These are phyloP conservation scores for Opisthocomus hoazin DNA, from an alignment of 2,113 vertebrate genomes.

Conservation along the genomic window DNA sequence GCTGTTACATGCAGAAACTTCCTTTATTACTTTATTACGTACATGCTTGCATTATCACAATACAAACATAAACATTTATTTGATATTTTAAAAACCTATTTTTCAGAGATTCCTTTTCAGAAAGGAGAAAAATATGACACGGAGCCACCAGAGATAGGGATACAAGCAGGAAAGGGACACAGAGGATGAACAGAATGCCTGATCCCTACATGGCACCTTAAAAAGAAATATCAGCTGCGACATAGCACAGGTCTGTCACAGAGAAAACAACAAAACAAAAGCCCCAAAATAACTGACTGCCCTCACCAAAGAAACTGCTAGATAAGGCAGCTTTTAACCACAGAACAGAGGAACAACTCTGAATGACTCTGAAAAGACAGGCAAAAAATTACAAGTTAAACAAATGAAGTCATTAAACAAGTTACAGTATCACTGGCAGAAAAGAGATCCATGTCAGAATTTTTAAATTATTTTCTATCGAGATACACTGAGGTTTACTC, in stretches of 20 bases:
- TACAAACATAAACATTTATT: neutral
- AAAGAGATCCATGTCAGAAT: neutral
- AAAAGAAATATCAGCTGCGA: neutral
- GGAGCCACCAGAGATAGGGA: neutral
- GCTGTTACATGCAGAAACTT: neutral
- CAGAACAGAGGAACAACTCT: neutral
- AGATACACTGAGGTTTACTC: neutral
- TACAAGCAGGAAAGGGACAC: neutral
- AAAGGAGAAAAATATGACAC: neutral
- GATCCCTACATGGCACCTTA: neutral
- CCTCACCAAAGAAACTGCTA: neutral
- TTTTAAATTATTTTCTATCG: neutral
- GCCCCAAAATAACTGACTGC: neutral
- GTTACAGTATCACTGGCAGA: neutral
- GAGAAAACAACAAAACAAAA: neutral
- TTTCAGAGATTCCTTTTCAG: neutral
- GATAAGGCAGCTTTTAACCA: neutral
- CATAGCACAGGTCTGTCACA: neutral
- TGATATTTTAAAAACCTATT: neutral
- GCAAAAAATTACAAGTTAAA: neutral
- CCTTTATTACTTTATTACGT: neutral
- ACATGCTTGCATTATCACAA: neutral
- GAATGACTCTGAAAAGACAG: neutral
- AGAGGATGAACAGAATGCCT: neutral
- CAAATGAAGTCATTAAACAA: neutral